Base-by-base conservation (phyloP, 2,888 invertebrate genomes). In the Nymphalis polychloros region DNA sequence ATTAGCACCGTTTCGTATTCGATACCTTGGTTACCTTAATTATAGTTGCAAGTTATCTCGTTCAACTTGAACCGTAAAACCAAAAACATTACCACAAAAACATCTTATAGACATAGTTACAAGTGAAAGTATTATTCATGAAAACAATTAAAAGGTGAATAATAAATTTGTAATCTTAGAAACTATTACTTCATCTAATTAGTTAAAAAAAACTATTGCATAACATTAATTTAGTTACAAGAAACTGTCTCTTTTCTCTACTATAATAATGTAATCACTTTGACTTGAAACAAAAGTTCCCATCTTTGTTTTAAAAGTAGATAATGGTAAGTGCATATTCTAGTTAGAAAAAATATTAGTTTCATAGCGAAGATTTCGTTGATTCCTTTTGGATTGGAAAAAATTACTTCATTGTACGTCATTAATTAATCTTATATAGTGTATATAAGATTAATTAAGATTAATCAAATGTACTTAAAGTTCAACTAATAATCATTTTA, bases 171-270 rank as follows among this genome's bases (percentile, higher is more conserved):
- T 52, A 67, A 57, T 60, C 48, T 62, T 68, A 67, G 63, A 71
- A 71, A 72, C 48, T 64, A 49, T 69, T 72, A 71, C 69, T 73
- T 63, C 67, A 59, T 46, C 60, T 70, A 71, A 75, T 76, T 76
- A 75, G 75, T 74, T 77, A 67, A 73, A 70, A 76, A 76, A 78
- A 77, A 79, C 73, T 76, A 72, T 85, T 86, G 78, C 76, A 75
- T 76, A 84, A 85, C 73, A 70, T 75, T 75, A 75, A 81, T 81
- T 84, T 85, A 79, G 81, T 81, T 77, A 79, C 75, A 75, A 70
- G 76, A 76, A 81, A 80, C 79, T 78, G 81, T 84, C 82, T 83
- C 81, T 84, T 83, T 85, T 84, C 83, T 78, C 80, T 76, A 73
- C 72, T 68, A 76, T 76, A 79, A 75, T 74, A 71, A 72, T 70